Percentiles rank a stretch among this genome's conserved stretches.
Conservation (phyloP, 2,888 invertebrate species). For the Linnaemya vulpina region DNA sequence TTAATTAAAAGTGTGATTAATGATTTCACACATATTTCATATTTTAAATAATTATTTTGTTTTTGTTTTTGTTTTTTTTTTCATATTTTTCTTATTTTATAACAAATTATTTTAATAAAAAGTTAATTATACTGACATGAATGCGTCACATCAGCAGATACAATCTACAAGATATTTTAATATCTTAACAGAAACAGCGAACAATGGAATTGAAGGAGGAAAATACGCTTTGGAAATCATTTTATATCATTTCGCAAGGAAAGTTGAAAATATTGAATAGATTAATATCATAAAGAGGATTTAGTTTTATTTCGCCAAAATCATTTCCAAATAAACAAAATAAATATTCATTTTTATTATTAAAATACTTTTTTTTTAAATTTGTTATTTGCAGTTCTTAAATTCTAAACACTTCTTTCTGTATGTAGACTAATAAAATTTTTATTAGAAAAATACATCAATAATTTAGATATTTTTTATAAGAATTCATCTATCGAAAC, state of each 20-base stretch:
- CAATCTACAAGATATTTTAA: not conserved
- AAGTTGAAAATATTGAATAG: not conserved
- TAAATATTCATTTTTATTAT: not conserved
- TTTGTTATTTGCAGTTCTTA: not conserved
- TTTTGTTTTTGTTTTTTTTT: too few relatives aligned
- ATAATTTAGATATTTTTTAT: too few relatives aligned
- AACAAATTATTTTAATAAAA: slow-evolving; percentile 49
- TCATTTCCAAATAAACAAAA: not conserved
- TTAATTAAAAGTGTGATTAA: slow-evolving; percentile 71
- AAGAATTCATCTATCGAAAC: too few relatives aligned
- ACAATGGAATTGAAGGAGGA: not conserved
- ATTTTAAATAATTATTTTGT: slow-evolving; percentile 30
- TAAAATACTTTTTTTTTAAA: not conserved
- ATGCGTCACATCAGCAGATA: slow-evolving; percentile 46
- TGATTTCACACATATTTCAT: slow-evolving; percentile 61
- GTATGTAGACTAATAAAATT: not conserved
- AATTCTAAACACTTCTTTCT: not conserved
- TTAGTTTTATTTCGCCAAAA: not conserved
- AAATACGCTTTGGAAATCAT: not conserved
- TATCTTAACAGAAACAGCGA: not conserved
- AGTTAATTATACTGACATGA: slow-evolving; percentile 36
- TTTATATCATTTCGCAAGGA: not conserved
- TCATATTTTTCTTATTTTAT: slow-evolving; percentile 22
- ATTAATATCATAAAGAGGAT: not conserved
- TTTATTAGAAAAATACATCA: not conserved